Evolutionary conservation across 2,797 vertebrate genomes (phyloP).

Genomic region (Anguilla obscura): DNA sequence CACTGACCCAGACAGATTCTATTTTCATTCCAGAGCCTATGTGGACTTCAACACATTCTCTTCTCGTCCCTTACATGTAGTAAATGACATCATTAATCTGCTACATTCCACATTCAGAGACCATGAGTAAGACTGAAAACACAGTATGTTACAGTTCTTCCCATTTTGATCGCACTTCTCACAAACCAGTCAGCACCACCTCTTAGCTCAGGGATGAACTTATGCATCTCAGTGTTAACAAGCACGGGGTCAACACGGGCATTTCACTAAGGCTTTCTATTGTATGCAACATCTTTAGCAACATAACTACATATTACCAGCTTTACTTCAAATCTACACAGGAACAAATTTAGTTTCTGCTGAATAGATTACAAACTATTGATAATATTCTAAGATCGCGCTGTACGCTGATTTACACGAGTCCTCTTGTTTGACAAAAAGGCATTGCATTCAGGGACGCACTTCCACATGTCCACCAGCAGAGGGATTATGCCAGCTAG

Average conservation of each 20-base stretch:
- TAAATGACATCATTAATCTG: neutral
- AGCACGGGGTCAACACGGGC: no score
- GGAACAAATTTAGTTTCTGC: neutral
- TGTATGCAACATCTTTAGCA: neutral
- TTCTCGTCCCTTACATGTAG: neutral
- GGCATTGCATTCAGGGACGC: neutral
- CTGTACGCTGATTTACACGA: neutral
- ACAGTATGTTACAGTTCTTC: neutral
- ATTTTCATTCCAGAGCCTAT: neutral
- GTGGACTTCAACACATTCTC: neutral
- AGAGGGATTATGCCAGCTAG: slow-evolving; percentile 20
- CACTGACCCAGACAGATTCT: neutral
- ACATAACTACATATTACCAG: neutral
- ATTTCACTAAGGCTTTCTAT: neutral
- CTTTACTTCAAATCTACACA: neutral
- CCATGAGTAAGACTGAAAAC: neutral
- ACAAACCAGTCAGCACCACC: neutral
- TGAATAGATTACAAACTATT: neutral
- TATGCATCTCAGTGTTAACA: neutral
- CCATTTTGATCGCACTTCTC: neutral
- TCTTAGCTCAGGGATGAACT: neutral
- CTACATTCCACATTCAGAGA: neutral
- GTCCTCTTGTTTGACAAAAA: neutral
- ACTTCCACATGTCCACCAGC: slow-evolving; percentile 12
- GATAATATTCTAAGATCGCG: neutral